Percentiles rank a stretch among this genome's conserved stretches.
Conservation (phyloP, 2,797 vertebrate species). For the Acomys russatus region DNA sequence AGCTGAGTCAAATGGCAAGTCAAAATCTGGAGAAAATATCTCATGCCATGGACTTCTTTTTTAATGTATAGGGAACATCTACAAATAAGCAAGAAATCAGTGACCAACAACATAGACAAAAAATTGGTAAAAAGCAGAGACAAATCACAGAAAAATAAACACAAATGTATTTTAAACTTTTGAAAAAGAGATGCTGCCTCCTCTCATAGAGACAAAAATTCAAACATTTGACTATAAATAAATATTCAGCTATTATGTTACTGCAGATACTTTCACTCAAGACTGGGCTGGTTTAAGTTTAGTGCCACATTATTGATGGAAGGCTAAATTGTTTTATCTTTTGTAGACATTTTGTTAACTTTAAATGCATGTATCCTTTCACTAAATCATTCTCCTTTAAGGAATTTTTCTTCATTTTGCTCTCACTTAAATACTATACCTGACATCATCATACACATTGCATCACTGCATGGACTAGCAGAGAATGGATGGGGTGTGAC, state of each 20-base stretch:
- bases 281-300: background rate
- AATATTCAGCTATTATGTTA: background rate
- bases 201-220: background rate
- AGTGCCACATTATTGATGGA: background rate
- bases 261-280: background rate
- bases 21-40: conserved; percentile 39
- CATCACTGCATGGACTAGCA: background rate
- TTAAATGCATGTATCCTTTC: conserved; percentile 11
- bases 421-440: background rate
- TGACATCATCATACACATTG: background rate
- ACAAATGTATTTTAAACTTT: background rate
- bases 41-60: background rate
- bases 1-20: conserved; percentile 47
- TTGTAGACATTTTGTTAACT: background rate
- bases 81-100: conserved; percentile 14
- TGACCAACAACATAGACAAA: background rate
- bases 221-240: background rate
- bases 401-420: conserved; percentile 39
- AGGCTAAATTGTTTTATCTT: conserved; percentile 8
- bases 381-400: background rate
- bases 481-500: background rate
- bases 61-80: conserved; percentile 2
- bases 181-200: background rate
- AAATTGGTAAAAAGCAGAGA: background rate
- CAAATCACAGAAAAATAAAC: conserved; percentile 15